Evolutionary conservation across 2,113 vertebrate genomes (phyloP).

Genomic region (Platichthys flesus): DNA sequence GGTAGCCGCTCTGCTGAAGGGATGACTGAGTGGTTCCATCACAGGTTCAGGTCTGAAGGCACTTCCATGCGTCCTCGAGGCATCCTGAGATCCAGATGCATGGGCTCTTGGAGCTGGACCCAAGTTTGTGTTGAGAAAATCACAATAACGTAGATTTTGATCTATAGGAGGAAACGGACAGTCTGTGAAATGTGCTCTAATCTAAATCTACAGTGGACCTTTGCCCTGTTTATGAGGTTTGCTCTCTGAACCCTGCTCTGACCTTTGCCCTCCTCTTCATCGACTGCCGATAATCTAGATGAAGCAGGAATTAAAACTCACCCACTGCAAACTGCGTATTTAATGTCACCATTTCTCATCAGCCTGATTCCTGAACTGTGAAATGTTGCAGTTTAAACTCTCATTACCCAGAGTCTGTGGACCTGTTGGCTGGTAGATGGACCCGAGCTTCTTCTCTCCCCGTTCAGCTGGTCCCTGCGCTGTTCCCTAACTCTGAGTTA

Average conservation of each 20-base stretch:
- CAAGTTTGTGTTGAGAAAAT: too few species aligned
- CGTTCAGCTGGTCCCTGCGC: background rate
- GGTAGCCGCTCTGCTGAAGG: too few species aligned
- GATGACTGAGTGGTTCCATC: too few species aligned
- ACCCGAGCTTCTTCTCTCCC: background rate
- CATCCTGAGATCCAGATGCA: too few species aligned
- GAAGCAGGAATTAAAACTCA: conserved; percentile 20
- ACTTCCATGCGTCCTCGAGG: too few species aligned
- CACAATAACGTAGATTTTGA: too few species aligned
- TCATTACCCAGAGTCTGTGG: background rate
- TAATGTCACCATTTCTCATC: background rate
- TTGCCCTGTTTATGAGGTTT: background rate
- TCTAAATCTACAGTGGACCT: background rate
- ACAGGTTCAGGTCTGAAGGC: too few species aligned
- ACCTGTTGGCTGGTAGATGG: background rate
- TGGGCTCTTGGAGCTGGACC: too few species aligned
- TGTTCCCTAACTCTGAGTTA: background rate
- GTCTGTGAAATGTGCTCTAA: too few species aligned
- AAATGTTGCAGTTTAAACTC: conserved; percentile 12
- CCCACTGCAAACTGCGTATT: background rate
- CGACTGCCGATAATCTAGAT: background rate
- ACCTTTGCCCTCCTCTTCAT: conserved; percentile 6
- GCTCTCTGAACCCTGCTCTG: background rate
- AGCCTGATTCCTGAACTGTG: conserved; percentile 1
- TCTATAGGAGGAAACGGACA: too few species aligned